Evolutionary conservation across 2,888 invertebrate species (phyloP), one percentile per base, ranked within the genome.

Genomic region (Himalopsyche anomala): DNA sequence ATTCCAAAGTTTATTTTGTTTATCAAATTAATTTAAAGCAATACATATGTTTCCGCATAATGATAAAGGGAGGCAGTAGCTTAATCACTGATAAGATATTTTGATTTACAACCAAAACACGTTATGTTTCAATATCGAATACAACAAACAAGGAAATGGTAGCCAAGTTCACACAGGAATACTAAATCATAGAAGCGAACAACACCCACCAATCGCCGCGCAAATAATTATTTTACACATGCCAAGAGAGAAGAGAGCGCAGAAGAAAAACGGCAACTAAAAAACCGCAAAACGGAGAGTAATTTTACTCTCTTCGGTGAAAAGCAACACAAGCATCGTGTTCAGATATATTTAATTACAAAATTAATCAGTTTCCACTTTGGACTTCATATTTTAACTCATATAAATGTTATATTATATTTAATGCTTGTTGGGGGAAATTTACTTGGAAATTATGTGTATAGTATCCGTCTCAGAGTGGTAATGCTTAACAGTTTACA

Each of bases 111-210:
- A 74, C 12, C 74, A 4, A 74, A 74, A 74, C 28, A 36, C 74
- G 74, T 74, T 74, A 74, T 74, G 38, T 74, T 74, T 74, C 74
- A 74, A 74, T 74, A 74, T 74, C 74, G 74, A 38, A 74, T 38
- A 74, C 74, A 74, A 74, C 74, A 38, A 74, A 74, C 74, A 74
- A 74, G 74, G 74, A 74, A 74, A 74, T 74, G 36, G 74, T 74
- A 74, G 74, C 74, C 38, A 74, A 74, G 74, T 74, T 74, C 74
- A 36, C 36, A 74, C 36, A 74, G 74, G 15, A 74, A 74, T 74
- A 74, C 74, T 74, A 74, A 74, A 74, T 74, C 74, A 74, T 74
- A 74, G 74, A 74, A 74, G 74, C 74, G 74, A 74, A 74, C 38
- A 74, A 74, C 74, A 74, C 74, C 74, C 74, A 74, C 74, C 74